Evolutionary conservation across 2,797 vertebrate genomes (phyloP), one percentile per base, ranked within the genome.

Genomic region (Cyclura pinguis): DNA sequence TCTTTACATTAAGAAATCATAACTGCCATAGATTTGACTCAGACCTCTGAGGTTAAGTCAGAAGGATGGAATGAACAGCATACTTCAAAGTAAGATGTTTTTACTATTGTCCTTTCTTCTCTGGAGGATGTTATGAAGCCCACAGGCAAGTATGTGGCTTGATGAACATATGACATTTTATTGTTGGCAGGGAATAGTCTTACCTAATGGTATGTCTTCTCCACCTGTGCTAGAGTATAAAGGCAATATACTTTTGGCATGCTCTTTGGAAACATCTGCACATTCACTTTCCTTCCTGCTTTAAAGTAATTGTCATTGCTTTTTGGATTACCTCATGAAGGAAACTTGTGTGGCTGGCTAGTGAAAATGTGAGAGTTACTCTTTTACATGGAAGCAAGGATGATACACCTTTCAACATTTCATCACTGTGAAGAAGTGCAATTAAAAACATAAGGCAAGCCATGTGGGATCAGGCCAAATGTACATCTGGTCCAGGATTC

Each of bases 11-110:
- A 86, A 24, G 84, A 86, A 76, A 64, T n/a, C 57, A 52, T 47
- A n/a, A 6, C 59, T 67, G 47, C 76, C 62, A 16, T 20, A 67
- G 2, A 35, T 88, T 67, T 69, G 69, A 72, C 10, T 74, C n/a
- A 38, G 76, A 78, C 32, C 9, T 89, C 73, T 78, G 32, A 78
- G 62, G 29, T 84, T 78, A 55, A 69, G 50, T 50, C 42, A 55
- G 38, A 78, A 84, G 47, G n/a, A 89, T 42, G n/a, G 59, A 89
- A 85, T 89, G 47, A 89, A 84, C 35, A 64, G 22, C 57, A 78
- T n/a, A 50, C 69, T 76, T 73, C 18, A 18, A 78, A 59, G n/a
- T 3, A 77, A 42, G 1, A 47, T 24, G 38, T 22, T 42, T 22
- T 24, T 42, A 47, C 74, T 47, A 42, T 77, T 77, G 22, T 24